Evolutionary conservation across 2,888 invertebrate species (phyloP).

Genomic region (Neoitamus cyanurus): DNA sequence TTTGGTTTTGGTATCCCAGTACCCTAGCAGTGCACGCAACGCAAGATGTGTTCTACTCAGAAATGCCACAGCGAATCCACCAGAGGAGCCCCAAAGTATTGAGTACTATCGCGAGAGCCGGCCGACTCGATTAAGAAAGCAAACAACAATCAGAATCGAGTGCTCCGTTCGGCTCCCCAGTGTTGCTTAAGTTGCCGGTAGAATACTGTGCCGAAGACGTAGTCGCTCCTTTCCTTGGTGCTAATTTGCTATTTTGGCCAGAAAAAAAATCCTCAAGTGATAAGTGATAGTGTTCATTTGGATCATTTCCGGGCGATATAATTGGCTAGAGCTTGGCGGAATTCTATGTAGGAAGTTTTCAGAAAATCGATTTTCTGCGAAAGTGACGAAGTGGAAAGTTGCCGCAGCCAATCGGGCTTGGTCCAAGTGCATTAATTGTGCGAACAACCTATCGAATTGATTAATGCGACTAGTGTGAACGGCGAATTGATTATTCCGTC

Average conservation of each 20-base stretch:
- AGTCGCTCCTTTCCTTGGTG: background rate
- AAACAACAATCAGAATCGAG: conserved; percentile 21
- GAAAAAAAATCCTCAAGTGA: conserved; percentile 2
- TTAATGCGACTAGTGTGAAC: conserved; percentile 12
- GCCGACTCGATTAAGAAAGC: conserved; percentile 41
- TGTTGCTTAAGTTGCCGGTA: conserved; percentile 36
- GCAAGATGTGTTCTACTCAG: background rate
- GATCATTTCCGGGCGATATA: background rate
- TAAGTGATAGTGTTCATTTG: conserved; percentile 18
- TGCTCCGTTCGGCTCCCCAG: conserved; percentile 3
- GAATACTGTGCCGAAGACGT: background rate
- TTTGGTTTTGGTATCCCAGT: background rate
- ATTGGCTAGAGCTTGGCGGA: background rate
- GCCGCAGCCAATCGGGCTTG: background rate
- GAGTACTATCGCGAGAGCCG: conserved; percentile 28
- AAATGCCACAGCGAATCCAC: background rate
- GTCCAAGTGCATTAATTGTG: conserved; percentile 26
- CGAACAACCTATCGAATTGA: conserved; percentile 30
- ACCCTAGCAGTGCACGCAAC: conserved; percentile 11
- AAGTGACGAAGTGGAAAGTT: background rate
- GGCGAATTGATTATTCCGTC: conserved; percentile 22
- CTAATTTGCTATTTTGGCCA: background rate
- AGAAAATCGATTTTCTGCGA: conserved; percentile 23
- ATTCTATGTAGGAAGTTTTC: background rate
- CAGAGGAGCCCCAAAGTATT: conserved; percentile 22